A percentile compares a stretch with the other conserved stretches of the same genome.
Conservation (phyloP, 1,140 invertebrate species). For the Meteorus sp. region DNA sequence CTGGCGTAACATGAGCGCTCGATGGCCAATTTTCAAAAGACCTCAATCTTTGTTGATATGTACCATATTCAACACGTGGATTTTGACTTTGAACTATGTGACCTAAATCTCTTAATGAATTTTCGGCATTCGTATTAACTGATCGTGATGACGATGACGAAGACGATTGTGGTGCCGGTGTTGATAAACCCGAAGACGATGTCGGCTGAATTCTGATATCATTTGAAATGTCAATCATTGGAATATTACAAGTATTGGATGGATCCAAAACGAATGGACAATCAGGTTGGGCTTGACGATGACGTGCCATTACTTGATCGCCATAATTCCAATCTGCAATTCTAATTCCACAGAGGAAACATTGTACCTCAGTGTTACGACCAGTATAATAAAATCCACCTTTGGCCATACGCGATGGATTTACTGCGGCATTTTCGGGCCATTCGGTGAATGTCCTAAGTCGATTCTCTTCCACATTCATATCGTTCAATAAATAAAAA, state of each 20-base stretch:
- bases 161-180: too few species aligned
- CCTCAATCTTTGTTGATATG: slow-evolving; percentile 58
- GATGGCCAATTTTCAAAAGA: slow-evolving; percentile 70
- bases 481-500: slow-evolving; percentile 35
- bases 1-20: slow-evolving; percentile 63
- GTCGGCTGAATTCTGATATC: slow-evolving; percentile 15
- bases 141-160: too few species aligned
- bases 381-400: slow-evolving; percentile 83
- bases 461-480: slow-evolving; percentile 71
- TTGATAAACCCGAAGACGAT: not conserved
- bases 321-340: slow-evolving; percentile 77
- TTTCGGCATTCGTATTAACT: too few species aligned
- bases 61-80: slow-evolving; percentile 45
- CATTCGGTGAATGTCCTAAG: slow-evolving; percentile 71
- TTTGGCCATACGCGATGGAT: slow-evolving; percentile 69
- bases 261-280: slow-evolving; percentile 75
- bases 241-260: slow-evolving; percentile 67
- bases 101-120: not conserved
- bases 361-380: slow-evolving; percentile 69
- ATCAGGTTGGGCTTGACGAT: slow-evolving; percentile 65
- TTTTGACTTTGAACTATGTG: slow-evolving; percentile 13
- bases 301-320: slow-evolving; percentile 70
- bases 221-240: slow-evolving; percentile 44
- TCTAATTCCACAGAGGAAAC: slow-evolving; percentile 72
- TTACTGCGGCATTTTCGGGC: slow-evolving; percentile 69